phyloP scores from a whole-genome alignment of 2,113 vertebrate genomes.

The Diglossa brunneiventris region DNA sequence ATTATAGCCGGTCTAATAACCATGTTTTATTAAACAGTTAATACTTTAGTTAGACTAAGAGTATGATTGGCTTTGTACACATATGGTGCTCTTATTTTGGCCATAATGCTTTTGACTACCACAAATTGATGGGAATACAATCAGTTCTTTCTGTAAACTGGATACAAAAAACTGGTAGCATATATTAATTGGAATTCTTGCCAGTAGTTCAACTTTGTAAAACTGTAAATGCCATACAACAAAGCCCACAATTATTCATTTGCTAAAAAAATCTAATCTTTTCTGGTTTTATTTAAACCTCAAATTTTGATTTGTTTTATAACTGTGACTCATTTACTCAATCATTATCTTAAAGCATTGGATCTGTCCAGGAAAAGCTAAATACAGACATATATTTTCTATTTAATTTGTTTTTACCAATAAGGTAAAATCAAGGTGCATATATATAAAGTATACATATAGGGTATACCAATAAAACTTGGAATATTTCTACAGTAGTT shows the following conservation, averaged over 20 bases:
- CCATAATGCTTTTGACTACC: not conserved
- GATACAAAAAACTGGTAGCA: not conserved
- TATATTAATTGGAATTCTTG: not conserved
- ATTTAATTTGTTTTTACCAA: not conserved
- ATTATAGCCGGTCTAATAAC: not conserved
- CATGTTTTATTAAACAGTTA: not conserved
- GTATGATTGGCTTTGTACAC: not conserved
- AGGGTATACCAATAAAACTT: not conserved
- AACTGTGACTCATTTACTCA: not conserved
- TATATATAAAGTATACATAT: no score
- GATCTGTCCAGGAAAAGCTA: not conserved
- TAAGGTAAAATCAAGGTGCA: no score
- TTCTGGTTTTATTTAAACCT: not conserved
- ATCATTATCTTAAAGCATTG: not conserved
- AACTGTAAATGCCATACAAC: not conserved
- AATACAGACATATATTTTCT: not conserved
- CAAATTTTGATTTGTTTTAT: not conserved
- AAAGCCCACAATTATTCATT: not conserved
- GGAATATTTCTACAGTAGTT: not conserved
- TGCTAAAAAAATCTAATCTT: not conserved
- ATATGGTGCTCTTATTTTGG: not conserved
- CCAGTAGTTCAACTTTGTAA: not conserved
- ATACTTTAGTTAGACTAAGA: not conserved
- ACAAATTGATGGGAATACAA: not conserved
- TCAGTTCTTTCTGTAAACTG: not conserved